Conservation (phyloP, 2,797 vertebrate genomes). For the Sebastes trivittatus region DNA sequence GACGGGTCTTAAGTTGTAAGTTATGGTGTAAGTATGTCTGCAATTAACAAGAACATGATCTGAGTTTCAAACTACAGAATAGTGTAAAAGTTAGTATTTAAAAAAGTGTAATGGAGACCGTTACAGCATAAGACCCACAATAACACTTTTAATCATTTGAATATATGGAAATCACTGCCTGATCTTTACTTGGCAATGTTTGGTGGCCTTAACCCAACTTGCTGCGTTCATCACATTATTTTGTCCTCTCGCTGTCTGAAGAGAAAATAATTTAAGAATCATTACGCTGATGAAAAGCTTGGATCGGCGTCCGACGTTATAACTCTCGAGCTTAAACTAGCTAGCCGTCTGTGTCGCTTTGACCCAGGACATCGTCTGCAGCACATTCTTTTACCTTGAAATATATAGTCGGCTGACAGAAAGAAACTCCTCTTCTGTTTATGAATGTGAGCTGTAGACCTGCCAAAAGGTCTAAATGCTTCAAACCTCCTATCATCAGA, state of each 20-base stretch:
- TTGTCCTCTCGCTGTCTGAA: neutral
- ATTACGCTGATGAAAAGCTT: conserved; percentile 24
- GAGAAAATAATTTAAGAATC: conserved; percentile 17
- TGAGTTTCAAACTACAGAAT: neutral
- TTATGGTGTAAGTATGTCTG: neutral
- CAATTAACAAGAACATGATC: neutral
- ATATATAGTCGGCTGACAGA: conserved; percentile 19
- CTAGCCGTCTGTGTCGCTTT: conserved; percentile 20
- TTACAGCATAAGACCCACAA: neutral
- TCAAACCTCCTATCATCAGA: conserved; percentile 5
- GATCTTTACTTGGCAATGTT: neutral
- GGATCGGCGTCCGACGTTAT: conserved; percentile 2
- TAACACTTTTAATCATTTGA: neutral
- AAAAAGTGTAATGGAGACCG: neutral
- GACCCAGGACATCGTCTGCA: conserved; percentile 23
- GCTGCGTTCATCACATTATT: neutral
- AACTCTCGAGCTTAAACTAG: neutral
- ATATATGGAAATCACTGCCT: neutral
- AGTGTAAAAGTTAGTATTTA: neutral
- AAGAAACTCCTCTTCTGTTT: conserved; percentile 23
- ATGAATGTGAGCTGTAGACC: conserved; percentile 5
- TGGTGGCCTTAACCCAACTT: neutral
- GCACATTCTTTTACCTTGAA: conserved; percentile 27
- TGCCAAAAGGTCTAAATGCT: conserved; percentile 5
- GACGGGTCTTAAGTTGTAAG: neutral